Conservation (phyloP, 2,113 vertebrate species). For the Mustela lutreola region DNA sequence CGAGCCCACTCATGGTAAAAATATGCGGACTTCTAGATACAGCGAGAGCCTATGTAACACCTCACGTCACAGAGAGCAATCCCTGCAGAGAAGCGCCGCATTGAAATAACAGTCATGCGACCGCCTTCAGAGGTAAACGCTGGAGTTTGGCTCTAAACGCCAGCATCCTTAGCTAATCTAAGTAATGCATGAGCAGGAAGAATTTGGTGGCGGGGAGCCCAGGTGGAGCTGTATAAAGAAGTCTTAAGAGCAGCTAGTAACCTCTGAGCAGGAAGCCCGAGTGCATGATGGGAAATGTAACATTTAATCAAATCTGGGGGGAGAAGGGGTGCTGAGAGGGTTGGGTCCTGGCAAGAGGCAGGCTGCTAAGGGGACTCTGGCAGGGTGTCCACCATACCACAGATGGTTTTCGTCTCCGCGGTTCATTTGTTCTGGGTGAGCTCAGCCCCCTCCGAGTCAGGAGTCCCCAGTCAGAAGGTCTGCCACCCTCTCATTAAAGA, state of each 20-base stretch:
- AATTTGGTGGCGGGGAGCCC: slow-evolving; percentile 65
- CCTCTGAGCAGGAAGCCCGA: slow-evolving; percentile 21
- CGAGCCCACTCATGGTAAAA: slow-evolving; percentile 69
- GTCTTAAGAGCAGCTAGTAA: slow-evolving; percentile 51
- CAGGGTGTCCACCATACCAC: not conserved
- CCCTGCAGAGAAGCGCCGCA: slow-evolving; percentile 48
- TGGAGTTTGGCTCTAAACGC: slow-evolving; percentile 48
- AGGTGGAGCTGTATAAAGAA: slow-evolving; percentile 27
- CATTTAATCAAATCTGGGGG: slow-evolving; percentile 47
- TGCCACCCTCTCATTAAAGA: not conserved
- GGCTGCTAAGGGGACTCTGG: not conserved
- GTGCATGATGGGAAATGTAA: slow-evolving; percentile 33
- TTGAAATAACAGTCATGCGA: slow-evolving; percentile 79
- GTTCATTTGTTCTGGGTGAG: slow-evolving; percentile 6
- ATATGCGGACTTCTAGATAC: slow-evolving; percentile 9
- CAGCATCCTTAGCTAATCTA: slow-evolving; percentile 75
- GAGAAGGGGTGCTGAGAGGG: not conserved
- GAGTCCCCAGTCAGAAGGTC: not conserved
- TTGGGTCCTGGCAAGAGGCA: not conserved
- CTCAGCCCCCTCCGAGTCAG: not conserved
- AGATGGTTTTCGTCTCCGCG: slow-evolving; percentile 5
- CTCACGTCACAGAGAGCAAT: slow-evolving; percentile 50
- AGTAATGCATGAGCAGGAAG: slow-evolving; percentile 68
- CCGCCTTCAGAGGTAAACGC: slow-evolving; percentile 54
- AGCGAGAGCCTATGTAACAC: not conserved